Evolutionary conservation across 2,888 invertebrate genomes (phyloP), one percentile per base, ranked within the genome.

Genomic region (Athrips mouffetella): DNA sequence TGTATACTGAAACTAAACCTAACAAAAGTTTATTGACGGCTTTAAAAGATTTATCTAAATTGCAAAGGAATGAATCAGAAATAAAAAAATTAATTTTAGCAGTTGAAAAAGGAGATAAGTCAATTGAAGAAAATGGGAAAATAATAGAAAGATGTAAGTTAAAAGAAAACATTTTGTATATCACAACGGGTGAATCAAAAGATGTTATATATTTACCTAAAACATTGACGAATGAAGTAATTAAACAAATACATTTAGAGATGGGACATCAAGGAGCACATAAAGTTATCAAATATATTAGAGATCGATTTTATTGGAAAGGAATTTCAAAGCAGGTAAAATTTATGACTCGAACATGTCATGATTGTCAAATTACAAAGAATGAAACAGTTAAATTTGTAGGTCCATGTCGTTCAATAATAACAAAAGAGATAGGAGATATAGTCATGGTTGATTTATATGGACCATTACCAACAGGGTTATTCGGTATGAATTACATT

Each of bases 221-320:
- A 10, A 10, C 0, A 1, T 40, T 55, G 27, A 37, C 33, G 11
- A 23, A n/a, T 20, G 47, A 47, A 0, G 16, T 58, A 21, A 45
- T 51, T 3, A 16, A 7, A 15, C 57, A 58, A 18, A 25, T 54
- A 5, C 59, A 62, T 30, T 0, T 23, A 29, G 62, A 62, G 31
- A 60, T 60, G 59, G 62, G 59, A 0, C 60, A 62, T 45, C 57
- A 58, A 40, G 62, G 62, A 2, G 41, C 49, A 2, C 54, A 42
- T 33, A 62, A 60, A 31, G 35, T 57, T 2, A 45, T 54, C 0
- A 57, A 54, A 39, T 57, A 57, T 37, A 11, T 60, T 0, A 54
- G 40, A n/a, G 50, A 55, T 15, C 35, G 62, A 11, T 54, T 58
- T 31, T 62, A 35, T 48, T 62, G 59, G 58, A 18, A 5, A n/a